These are phyloP conservation scores for Tapirus indicus DNA, from an alignment of 2,797 vertebrate genomes.

Conservation along the genomic window DNA sequence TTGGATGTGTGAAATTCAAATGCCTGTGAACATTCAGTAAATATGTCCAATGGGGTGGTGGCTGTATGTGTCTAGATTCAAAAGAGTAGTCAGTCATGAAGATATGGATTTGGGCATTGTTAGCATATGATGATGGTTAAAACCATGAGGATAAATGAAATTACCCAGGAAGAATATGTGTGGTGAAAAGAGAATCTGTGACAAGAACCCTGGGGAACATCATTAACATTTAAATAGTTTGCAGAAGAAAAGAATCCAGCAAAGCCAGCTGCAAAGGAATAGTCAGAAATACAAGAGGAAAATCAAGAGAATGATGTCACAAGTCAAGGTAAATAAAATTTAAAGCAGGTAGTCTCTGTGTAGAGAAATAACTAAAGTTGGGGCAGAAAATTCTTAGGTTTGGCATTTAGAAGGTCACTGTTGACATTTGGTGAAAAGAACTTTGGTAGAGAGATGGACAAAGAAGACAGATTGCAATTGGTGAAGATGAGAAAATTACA, in stretches of 20 bases:
- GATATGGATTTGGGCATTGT: not conserved
- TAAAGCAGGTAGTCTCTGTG: not conserved
- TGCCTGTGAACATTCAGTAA: not conserved
- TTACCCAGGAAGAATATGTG: not conserved
- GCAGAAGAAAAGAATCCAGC: not conserved
- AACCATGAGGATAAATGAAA: not conserved
- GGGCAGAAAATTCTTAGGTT: not conserved
- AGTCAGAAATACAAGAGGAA: not conserved
- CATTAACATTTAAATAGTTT: not conserved
- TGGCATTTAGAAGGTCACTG: conserved; percentile 2
- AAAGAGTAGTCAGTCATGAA: not conserved
- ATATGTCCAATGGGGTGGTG: not conserved
- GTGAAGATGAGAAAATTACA: not conserved
- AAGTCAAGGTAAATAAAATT: conserved; percentile 7
- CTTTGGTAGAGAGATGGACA: not conserved
- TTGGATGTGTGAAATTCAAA: not conserved
- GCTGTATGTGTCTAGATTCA: not conserved
- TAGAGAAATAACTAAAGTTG: not conserved
- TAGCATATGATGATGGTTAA: not conserved
- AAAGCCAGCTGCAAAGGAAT: not conserved
- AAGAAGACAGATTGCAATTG: not conserved
- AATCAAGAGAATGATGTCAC: not conserved
- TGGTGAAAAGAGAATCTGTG: conserved; percentile 4
- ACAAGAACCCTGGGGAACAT: not conserved
- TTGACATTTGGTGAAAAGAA: conserved; percentile 4